Base-by-base conservation (phyloP, 2,888 invertebrate genomes). In the Cyclophora albipunctata region DNA sequence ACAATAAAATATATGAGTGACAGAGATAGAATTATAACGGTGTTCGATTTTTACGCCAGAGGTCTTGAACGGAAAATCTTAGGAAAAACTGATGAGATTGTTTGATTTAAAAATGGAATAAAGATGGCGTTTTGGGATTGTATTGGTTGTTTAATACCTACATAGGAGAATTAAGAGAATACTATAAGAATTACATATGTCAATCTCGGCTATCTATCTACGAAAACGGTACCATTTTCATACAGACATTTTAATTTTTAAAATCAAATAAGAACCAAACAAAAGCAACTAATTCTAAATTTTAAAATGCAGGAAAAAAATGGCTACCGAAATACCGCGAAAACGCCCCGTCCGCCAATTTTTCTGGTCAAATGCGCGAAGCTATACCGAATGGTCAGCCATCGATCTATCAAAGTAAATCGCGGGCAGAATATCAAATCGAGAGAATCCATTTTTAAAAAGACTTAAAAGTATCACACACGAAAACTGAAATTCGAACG, bases 401-500 rank as follows among this genome's bases (percentile, higher is more conserved):
- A 52, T 45, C 48, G 81, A 86, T 86, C 85, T 82, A 86, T 87
- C 86, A 86, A 75, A 72, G 63, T 56, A 51, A 66, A 64, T 75
- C 82, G 84, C 83, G 83, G 66, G 73, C 73, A 66, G 87, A 87
- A 84, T 81, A 75, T 75, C 84, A 86, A 84, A 84, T 84, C 72
- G 73, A 20, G 71, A 58, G 54, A 54, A 63, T 66, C 70, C 71
- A 71, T 72, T 75, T 20, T 69, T 75, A 71, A 82, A 84, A 60
- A 66, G 82, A 60, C 81, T 67, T 81, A 83, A 71, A 56, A 70
- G 70, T 59, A 63, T 66, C 63, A 67, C 57, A 63, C 62, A 67
- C 67, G 71, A 69, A 73, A 73, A 73, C 78, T 77, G 73, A 85
- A 84, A 76, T 73, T 80, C 70, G 70, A 78, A 80, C 81, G 72